These are phyloP conservation scores for Thryonomys swinderianus DNA, from an alignment of 2,113 vertebrate species.

Conservation along the genomic window DNA sequence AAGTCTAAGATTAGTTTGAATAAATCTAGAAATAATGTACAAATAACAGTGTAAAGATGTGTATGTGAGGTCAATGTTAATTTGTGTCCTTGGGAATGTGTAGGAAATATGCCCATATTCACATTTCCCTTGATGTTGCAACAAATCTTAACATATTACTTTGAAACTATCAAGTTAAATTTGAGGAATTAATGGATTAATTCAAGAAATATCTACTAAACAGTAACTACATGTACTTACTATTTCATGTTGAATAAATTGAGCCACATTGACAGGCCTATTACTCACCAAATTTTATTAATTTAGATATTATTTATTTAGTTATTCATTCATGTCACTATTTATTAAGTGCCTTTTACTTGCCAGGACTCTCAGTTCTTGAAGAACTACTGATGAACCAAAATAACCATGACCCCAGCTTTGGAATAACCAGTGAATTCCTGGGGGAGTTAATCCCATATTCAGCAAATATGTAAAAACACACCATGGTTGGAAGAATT, in stretches of 20 bases:
- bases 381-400: slow-evolving; percentile 29
- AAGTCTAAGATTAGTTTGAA: slow-evolving; percentile 27
- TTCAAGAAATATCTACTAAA: slow-evolving; percentile 56
- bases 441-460: neutral
- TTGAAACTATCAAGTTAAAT: slow-evolving; percentile 58
- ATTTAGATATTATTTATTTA: slow-evolving; percentile 43
- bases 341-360: slow-evolving; percentile 13
- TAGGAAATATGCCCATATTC: slow-evolving; percentile 42
- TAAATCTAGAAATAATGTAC: slow-evolving; percentile 56
- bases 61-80: slow-evolving; percentile 52
- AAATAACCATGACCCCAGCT: neutral
- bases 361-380: slow-evolving; percentile 2
- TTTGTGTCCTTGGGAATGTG: neutral
- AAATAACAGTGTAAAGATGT: slow-evolving; percentile 9
- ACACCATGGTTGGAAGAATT: neutral
- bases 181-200: slow-evolving; percentile 61
- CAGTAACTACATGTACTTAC: neutral
- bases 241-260: slow-evolving; percentile 1
- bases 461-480: neutral
- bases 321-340: slow-evolving; percentile 1
- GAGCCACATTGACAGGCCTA: neutral
- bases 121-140: slow-evolving; percentile 59
- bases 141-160: slow-evolving; percentile 28
- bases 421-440: neutral
- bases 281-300: slow-evolving; percentile 57